Evolutionary conservation across 1,140 invertebrate species (phyloP), one percentile per base, ranked within the genome.

Genomic region (Euborellia annulipes): DNA sequence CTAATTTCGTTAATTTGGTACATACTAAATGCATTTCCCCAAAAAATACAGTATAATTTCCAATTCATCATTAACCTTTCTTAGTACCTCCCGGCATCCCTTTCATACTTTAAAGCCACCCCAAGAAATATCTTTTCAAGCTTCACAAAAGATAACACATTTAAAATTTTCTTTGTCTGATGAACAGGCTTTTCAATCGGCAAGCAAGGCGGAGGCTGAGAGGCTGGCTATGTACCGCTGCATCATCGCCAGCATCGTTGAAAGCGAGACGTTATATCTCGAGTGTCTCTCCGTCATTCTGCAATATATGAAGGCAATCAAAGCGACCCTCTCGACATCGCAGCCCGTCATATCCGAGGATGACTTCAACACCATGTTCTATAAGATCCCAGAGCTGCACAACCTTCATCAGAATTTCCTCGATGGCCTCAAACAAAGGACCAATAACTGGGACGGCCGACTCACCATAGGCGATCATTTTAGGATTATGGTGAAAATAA

Each of bases 221-320:
- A 66, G 75, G 53, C 71, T 75, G 9, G 76, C 76, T n/a, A 82
- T 84, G 78, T 79, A 82, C 51, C 74, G 80, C 49, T 82, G 81
- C 54, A 89, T 93, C 51, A 72, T 93, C 37, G 77, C 74, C 43
- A 90, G 85, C 55, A 89, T 93, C 36, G 79, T 91, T 52, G 85
- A 91, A 54, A 92, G 86, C 59, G 90, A 94, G 66, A 78, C 74
- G 19, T 76, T 83, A 40, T 94, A 92, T 59, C 81, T 93, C 8
- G 86, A 89, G 61, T 87, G 85, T 59, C 70, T 93, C 13, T 81
- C 80, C 55, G 82, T 91, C 39, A 80, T 91, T 68, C 70, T 88
- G 50, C 82, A 92, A 82, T 92, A 92, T 54, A 92, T 90, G 82
- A 88, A 89, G 63, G 87, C 85, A 1, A 79, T 92, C 44, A 83